These are phyloP conservation scores for Stigmatopora nigra DNA, from an alignment of 2,113 vertebrate species.

Conservation along the genomic window DNA sequence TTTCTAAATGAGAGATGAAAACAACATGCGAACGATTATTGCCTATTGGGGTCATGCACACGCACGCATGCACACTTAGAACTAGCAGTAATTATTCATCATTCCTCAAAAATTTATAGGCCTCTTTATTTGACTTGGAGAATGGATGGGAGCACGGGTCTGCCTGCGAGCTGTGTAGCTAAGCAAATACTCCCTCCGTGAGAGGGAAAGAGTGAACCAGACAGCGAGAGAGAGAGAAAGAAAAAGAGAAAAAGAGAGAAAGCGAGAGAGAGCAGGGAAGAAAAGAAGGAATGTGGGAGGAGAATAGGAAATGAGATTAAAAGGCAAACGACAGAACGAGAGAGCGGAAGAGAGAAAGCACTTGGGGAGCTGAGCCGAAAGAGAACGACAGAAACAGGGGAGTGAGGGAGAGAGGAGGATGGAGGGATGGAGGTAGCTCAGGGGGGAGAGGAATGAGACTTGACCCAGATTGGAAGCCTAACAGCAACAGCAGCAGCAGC, in stretches of 20 bases:
- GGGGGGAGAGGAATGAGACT: slow-evolving; percentile 64
- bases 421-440: slow-evolving; percentile 57
- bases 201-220: slow-evolving; percentile 2
- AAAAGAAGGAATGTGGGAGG: slow-evolving; percentile 8
- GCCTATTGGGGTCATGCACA: slow-evolving; percentile 2
- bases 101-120: slow-evolving; percentile 55
- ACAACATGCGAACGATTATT: slow-evolving; percentile 11
- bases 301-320: slow-evolving; percentile 6
- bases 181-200: slow-evolving; percentile 49
- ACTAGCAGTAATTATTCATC: slow-evolving; percentile 53
- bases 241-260: background rate
- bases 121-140: slow-evolving; percentile 62
- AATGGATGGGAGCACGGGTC: slow-evolving; percentile 37
- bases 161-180: slow-evolving; percentile 56
- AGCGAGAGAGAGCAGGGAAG: slow-evolving; percentile 5
- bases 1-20: slow-evolving; percentile 12
- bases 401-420: slow-evolving; percentile 29
- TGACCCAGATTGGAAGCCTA: slow-evolving; percentile 68
- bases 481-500: slow-evolving; percentile 54
- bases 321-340: slow-evolving; percentile 12
- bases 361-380: slow-evolving; percentile 38
- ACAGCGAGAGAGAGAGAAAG: slow-evolving; percentile 6
- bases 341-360: slow-evolving; percentile 32
- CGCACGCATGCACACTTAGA: slow-evolving; percentile 8
- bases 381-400: slow-evolving; percentile 16